Percentiles rank a stretch among this genome's conserved stretches.
Conservation (phyloP, 1,140 invertebrate genomes). For the Aphis craccivora region DNA sequence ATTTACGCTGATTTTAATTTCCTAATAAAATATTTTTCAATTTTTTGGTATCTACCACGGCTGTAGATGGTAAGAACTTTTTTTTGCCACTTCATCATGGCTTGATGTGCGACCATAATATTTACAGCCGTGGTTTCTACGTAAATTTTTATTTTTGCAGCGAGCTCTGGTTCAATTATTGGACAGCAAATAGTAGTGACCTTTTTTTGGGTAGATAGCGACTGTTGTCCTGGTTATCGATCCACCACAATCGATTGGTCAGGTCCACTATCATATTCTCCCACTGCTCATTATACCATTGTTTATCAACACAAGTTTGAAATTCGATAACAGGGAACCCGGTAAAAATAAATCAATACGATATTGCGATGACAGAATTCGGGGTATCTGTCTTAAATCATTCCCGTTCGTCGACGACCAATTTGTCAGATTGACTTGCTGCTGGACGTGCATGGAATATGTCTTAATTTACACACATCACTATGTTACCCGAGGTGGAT, state of each 20-base stretch:
- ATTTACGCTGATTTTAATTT: too few relatives aligned
- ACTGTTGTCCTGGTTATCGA: not conserved
- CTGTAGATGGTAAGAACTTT: too few relatives aligned
- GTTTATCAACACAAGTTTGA: conserved; percentile 54
- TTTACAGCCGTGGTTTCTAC: too few relatives aligned
- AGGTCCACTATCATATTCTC: conserved; percentile 25
- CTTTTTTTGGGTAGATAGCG: not conserved
- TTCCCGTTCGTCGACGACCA: not conserved
- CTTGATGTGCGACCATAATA: too few relatives aligned
- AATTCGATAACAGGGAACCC: conserved; percentile 56
- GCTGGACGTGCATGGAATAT: not conserved
- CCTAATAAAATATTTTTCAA: too few relatives aligned
- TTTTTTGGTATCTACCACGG: too few relatives aligned
- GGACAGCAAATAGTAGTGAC: not conserved
- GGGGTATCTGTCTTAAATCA: not conserved
- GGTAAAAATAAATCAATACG: conserved; percentile 56
- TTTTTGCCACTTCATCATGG: too few relatives aligned
- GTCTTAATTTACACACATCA: not conserved
- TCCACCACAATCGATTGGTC: conserved; percentile 14
- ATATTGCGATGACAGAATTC: not conserved
- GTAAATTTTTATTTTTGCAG: not conserved
- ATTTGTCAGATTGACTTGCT: not conserved
- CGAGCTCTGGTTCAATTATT: not conserved
- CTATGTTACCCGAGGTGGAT: conserved; percentile 52
- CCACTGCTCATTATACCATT: not conserved